A percentile compares a stretch with the other conserved stretches of the same genome.
phyloP scores from a whole-genome alignment of 2,113 vertebrate genomes.

The Octodon degus region DNA sequence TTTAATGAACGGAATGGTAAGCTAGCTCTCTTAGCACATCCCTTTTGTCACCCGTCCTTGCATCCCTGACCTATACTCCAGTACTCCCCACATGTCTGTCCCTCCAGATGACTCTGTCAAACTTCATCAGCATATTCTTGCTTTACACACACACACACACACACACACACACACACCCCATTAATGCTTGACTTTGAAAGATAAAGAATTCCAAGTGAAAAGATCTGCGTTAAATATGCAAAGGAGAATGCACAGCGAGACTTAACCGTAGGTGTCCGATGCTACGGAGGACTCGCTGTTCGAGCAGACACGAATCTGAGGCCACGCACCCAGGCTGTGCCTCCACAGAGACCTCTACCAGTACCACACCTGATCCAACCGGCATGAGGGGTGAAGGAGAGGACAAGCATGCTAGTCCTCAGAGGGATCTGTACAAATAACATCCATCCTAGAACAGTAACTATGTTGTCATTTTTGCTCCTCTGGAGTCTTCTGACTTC shows the following conservation, averaged over 20 bases:
- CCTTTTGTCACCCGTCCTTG: background rate
- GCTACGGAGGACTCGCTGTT: background rate
- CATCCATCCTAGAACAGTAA: background rate
- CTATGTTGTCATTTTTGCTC: background rate
- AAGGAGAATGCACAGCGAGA: background rate
- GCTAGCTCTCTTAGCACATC: background rate
- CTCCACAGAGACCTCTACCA: background rate
- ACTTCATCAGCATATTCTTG: background rate
- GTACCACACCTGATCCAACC: background rate
- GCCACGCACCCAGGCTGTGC: fast-evolving
- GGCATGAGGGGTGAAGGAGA: background rate
- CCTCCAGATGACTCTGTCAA: background rate
- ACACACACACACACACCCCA: background rate
- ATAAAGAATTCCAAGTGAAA: background rate
- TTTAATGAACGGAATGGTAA: background rate
- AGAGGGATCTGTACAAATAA: background rate
- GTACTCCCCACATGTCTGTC: background rate
- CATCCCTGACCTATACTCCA: background rate
- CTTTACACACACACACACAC: background rate
- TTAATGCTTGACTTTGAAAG: background rate
- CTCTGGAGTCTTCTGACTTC: background rate
- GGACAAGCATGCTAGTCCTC: background rate
- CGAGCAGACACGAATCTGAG: background rate
- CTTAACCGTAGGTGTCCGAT: background rate
- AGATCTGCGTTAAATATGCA: background rate